A percentile compares a stretch with the other conserved stretches of the same genome.
These are phyloP conservation scores for Eubasilissa regina DNA, from an alignment of 1,140 invertebrate genomes.

Conservation along the genomic window DNA sequence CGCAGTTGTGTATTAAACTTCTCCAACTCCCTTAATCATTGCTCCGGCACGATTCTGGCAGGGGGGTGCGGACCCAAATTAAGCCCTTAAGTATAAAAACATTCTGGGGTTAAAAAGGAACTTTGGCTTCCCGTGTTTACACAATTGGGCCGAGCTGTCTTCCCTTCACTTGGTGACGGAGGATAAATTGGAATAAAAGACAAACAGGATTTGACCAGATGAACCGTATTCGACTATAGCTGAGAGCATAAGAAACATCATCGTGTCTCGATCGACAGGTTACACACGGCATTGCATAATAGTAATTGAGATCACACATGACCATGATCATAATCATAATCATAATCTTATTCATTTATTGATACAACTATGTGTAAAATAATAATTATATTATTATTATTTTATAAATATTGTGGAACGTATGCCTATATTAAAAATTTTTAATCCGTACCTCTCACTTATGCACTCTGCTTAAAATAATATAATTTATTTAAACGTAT, in stretches of 20 bases:
- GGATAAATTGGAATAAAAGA: not conserved
- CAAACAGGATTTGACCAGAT: not conserved
- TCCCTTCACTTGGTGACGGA: conserved; percentile 43
- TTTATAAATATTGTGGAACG: too few relatives aligned
- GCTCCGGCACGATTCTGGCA: conserved; percentile 50
- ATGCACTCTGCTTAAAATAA: too few relatives aligned
- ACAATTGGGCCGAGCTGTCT: conserved; percentile 55
- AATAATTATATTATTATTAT: too few relatives aligned
- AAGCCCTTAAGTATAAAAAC: conserved; percentile 55
- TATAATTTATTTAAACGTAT: too few relatives aligned
- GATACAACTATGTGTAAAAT: too few relatives aligned
- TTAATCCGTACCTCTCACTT: too few relatives aligned
- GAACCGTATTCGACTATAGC: not conserved
- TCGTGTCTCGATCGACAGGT: too few relatives aligned
- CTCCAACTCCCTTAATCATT: conserved; percentile 56
- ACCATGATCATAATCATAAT: too few relatives aligned
- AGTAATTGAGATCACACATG: not conserved
- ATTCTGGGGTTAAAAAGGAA: conserved; percentile 56
- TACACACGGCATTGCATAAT: not conserved
- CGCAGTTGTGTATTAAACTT: conserved; percentile 17
- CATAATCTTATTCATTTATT: too few relatives aligned
- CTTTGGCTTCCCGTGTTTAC: conserved; percentile 58
- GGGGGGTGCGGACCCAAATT: conserved; percentile 56
- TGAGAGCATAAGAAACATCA: not conserved
- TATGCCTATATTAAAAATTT: too few relatives aligned